Conservation (phyloP, 2,113 vertebrate genomes). For the Nycticorax nycticorax region DNA sequence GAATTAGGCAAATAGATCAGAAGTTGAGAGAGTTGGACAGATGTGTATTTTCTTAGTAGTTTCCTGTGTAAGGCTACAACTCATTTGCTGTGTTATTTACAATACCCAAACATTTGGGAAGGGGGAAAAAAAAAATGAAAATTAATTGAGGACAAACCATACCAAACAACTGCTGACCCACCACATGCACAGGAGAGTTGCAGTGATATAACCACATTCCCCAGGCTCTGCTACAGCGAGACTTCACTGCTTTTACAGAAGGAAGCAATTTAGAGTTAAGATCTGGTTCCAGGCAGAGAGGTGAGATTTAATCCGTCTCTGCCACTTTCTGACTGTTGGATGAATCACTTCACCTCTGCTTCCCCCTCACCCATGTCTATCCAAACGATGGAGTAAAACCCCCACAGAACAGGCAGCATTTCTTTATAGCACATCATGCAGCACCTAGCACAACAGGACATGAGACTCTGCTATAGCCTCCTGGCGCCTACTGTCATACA, state of each 20-base stretch:
- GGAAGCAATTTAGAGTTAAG: background rate
- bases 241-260: background rate
- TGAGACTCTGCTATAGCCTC: background rate
- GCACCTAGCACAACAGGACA: background rate
- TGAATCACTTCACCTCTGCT: background rate
- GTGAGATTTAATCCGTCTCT: background rate
- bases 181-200: background rate
- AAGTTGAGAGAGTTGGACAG: background rate
- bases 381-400: background rate
- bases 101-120: background rate
- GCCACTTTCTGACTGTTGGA: background rate
- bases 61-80: background rate
- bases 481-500: conserved; percentile 12
- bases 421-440: background rate
- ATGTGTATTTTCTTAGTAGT: background rate
- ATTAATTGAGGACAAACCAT: background rate
- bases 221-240: background rate
- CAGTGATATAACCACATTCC: background rate
- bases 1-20: background rate
- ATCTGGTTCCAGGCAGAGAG: background rate
- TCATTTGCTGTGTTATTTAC: background rate
- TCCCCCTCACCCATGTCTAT: background rate
- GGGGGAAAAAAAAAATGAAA: background rate
- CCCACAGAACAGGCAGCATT: background rate
- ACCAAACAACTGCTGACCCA: background rate